Evolutionary conservation across 2,797 vertebrate species (phyloP), one percentile per base, ranked within the genome.

Genomic region (Scleropages formosus): DNA sequence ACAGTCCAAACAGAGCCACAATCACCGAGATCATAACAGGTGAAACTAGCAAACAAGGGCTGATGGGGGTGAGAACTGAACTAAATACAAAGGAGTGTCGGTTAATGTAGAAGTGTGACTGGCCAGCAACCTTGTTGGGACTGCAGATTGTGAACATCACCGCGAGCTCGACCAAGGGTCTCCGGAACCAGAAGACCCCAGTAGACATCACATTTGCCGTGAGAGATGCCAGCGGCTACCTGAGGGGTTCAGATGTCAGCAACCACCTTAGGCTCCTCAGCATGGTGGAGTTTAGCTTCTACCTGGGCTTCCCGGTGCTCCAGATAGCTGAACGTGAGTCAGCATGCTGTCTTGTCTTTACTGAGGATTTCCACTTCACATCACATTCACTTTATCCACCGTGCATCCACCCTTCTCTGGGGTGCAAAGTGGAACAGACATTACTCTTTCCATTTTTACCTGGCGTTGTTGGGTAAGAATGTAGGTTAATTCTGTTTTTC

Each of bases 221-320:
- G 31, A 91, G 79, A 26, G 93, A 95, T 62, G 77, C 80, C 0
- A 84, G 77, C 0, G 94, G 93, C 59, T 97, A 93, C 81, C 78
- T 98, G 73, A 91, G 84, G 0, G 97, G 96, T 0, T 94, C 95
- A 0, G 93, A 95, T 79, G 92, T 98, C 86, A 98, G 96, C 11
- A 90, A 92, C 72, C 92, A 94, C 80, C 89, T 98, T 75, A 90
- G 96, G 82, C 96, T 94, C 87, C 88, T 98, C 77, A 97, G 90
- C 0, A 80, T 93, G 82, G 97, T 98, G 44, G 97, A 99, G 87
- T 99, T 98, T 92, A 99, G 96, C 85, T 99, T 97, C 90, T 98
- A 97, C 76, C 80, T 98, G 62, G 96, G 96, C 10, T 98, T 94
- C 84, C 97, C 97, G 0, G 92, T 89, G 60, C 89, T 95, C 78